Conservation (phyloP, 2,888 invertebrate species). For the Xanthia togata region DNA sequence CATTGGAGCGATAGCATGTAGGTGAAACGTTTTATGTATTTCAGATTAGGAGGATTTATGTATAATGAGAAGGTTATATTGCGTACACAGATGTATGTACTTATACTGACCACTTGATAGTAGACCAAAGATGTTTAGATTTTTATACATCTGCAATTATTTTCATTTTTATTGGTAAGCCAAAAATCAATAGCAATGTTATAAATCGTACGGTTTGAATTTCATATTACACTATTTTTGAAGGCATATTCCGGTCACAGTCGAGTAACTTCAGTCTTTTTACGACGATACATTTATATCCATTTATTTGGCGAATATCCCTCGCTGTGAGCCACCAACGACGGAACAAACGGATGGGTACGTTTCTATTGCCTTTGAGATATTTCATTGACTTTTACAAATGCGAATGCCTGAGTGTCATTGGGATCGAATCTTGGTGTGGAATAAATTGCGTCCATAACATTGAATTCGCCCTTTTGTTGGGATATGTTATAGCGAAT, state of each 20-base stretch:
- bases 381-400: slow-evolving; percentile 81
- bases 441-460: slow-evolving; percentile 64
- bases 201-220: slow-evolving; percentile 51
- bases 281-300: slow-evolving; percentile 77
- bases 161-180: slow-evolving; percentile 2
- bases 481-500: slow-evolving; percentile 43
- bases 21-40: slow-evolving; percentile 29
- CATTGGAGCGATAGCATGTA: slow-evolving; percentile 19
- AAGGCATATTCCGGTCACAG: slow-evolving; percentile 67
- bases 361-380: slow-evolving; percentile 79
- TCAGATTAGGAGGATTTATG: slow-evolving; percentile 21
- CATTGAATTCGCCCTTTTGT: slow-evolving; percentile 62
- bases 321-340: slow-evolving; percentile 71
- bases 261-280: slow-evolving; percentile 68
- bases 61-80: slow-evolving; percentile 5
- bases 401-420: slow-evolving; percentile 75
- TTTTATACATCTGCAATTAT: neutral
- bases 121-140: neutral
- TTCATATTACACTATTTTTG: slow-evolving; percentile 56
- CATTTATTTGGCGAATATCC: slow-evolving; percentile 77
- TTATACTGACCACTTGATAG: neutral
- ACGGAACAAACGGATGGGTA: slow-evolving; percentile 76
- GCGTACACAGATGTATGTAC: neutral
- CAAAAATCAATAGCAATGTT: slow-evolving; percentile 26
- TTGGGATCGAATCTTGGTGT: slow-evolving; percentile 67